Percentiles rank a stretch among this genome's conserved stretches.
Conservation (phyloP, 2,888 invertebrate species). For the Venusia cambrica region DNA sequence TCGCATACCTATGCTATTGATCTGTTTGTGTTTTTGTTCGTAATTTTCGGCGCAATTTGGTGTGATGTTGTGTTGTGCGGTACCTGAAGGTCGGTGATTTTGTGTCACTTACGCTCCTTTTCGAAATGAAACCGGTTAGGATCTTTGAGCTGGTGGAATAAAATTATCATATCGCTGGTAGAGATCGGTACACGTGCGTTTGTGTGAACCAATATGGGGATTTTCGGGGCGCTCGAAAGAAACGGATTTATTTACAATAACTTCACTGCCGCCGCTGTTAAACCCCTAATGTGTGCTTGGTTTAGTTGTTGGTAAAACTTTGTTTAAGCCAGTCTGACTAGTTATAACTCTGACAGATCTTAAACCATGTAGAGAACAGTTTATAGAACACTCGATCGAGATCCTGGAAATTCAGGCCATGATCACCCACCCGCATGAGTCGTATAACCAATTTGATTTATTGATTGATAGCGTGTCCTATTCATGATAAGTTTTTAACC, state of each 20-base stretch:
- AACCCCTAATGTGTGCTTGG: too few relatives aligned
- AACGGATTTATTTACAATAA: too few relatives aligned
- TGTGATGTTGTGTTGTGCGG: constrained; percentile 33
- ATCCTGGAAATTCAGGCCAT: constrained; percentile 13
- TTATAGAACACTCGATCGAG: constrained; percentile 5
- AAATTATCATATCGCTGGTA: constrained; percentile 72
- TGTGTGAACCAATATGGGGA: constrained; percentile 34
- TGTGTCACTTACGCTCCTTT: constrained; percentile 70
- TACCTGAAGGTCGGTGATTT: constrained; percentile 64
- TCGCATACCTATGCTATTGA: constrained; percentile 26
- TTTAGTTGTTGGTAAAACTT: too few relatives aligned
- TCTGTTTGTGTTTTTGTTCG: constrained; percentile 40
- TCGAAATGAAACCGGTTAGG: constrained; percentile 73
- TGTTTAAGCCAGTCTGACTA: too few relatives aligned
- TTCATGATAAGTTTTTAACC: too few relatives aligned
- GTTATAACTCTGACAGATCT: too few relatives aligned
- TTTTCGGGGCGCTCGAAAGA: constrained; percentile 40
- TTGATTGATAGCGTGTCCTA: too few relatives aligned
- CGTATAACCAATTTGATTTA: too few relatives aligned
- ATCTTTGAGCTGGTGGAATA: constrained; percentile 71
- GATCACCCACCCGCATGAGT: constrained; percentile 17
- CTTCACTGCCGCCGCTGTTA: too few relatives aligned
- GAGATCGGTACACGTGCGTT: constrained; percentile 59
- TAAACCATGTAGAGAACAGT: too few relatives aligned
- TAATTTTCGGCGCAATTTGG: constrained; percentile 43